Percentiles rank a stretch among this genome's conserved stretches.
Evolutionary conservation across 1,140 invertebrate genomes (phyloP).

Genomic region (Drosophila mayri): DNA sequence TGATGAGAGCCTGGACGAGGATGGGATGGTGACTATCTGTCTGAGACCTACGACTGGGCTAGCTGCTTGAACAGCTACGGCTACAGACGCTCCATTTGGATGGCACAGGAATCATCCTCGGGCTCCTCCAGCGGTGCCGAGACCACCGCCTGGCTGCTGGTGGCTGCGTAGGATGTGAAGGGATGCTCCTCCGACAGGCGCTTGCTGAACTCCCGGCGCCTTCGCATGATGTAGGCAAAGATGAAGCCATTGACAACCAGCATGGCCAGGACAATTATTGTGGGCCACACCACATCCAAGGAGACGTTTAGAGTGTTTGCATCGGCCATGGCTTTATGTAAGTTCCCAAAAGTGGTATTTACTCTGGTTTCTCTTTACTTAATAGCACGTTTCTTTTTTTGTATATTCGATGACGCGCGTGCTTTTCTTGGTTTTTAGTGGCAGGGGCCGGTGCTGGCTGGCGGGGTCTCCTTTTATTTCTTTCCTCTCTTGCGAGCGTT

Average conservation of each 20-base stretch:
- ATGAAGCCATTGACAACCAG: slow-evolving; percentile 63
- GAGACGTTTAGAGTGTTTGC: slow-evolving; percentile 55
- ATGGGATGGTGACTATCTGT: slow-evolving; percentile 31
- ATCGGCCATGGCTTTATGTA: slow-evolving; percentile 64
- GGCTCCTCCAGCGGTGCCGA: slow-evolving; percentile 1
- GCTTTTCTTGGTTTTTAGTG: slow-evolving; percentile 45
- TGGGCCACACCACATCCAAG: slow-evolving; percentile 66
- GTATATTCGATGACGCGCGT: slow-evolving; percentile 60
- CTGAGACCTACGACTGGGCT: slow-evolving; percentile 7
- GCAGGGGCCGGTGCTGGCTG: slow-evolving; percentile 4
- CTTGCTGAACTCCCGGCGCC: slow-evolving; percentile 47
- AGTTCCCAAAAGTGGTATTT: slow-evolving; percentile 19
- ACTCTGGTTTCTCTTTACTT: slow-evolving; percentile 10
- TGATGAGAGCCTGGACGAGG: slow-evolving; percentile 25
- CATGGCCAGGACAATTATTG: slow-evolving; percentile 43
- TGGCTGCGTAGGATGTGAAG: slow-evolving; percentile 15
- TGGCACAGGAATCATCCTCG: slow-evolving; percentile 50
- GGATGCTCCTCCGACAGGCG: slow-evolving; percentile 21
- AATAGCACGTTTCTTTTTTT: slow-evolving; percentile 61
- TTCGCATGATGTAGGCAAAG: slow-evolving; percentile 59
- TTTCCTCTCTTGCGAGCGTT: slow-evolving; percentile 15
- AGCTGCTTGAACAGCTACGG: neutral
- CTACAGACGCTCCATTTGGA: slow-evolving; percentile 73
- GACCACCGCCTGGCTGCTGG: slow-evolving; percentile 16
- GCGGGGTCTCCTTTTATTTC: slow-evolving; percentile 67